phyloP scores from a whole-genome alignment of 2,113 vertebrate species.

The Pteronura brasiliensis region DNA sequence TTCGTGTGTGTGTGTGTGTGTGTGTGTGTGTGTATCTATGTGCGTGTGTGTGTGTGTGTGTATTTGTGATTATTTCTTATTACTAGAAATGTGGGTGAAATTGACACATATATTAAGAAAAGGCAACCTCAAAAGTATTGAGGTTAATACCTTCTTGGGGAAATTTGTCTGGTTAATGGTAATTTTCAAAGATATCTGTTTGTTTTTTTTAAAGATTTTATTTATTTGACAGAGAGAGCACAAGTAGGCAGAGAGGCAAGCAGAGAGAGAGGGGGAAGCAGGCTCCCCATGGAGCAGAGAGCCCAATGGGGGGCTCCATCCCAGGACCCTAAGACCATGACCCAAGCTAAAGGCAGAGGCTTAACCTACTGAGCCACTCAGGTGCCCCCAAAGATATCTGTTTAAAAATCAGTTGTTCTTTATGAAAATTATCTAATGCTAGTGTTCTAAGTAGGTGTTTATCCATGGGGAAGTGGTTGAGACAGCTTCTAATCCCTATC shows the following conservation, averaged over 20 bases:
- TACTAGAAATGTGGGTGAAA: not conserved
- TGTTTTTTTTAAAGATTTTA: not conserved
- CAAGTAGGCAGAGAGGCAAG: too few species aligned
- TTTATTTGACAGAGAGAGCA: too few species aligned
- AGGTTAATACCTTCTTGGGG: not conserved
- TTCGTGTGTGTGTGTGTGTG: too few species aligned
- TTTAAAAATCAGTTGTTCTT: not conserved
- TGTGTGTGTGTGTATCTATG: not conserved
- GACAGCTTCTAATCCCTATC: not conserved
- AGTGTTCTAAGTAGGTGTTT: not conserved
- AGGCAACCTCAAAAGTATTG: not conserved
- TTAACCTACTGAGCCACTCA: too few species aligned
- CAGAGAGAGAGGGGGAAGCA: too few species aligned
- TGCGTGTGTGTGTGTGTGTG: not conserved
- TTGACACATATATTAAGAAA: slow-evolving; percentile 2
- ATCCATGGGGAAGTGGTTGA: not conserved
- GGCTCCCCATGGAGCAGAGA: too few species aligned
- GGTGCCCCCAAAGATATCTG: not conserved
- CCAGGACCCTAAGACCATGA: too few species aligned
- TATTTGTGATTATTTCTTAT: not conserved
- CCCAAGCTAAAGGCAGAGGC: too few species aligned
- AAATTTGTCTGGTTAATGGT: not conserved
- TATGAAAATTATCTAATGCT: slow-evolving; percentile 11
- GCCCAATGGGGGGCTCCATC: too few species aligned
- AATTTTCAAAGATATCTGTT: not conserved